A percentile compares a stretch with the other conserved stretches of the same genome.
phyloP scores from a whole-genome alignment of 2,888 invertebrate species.

The Flexamia atlantica region DNA sequence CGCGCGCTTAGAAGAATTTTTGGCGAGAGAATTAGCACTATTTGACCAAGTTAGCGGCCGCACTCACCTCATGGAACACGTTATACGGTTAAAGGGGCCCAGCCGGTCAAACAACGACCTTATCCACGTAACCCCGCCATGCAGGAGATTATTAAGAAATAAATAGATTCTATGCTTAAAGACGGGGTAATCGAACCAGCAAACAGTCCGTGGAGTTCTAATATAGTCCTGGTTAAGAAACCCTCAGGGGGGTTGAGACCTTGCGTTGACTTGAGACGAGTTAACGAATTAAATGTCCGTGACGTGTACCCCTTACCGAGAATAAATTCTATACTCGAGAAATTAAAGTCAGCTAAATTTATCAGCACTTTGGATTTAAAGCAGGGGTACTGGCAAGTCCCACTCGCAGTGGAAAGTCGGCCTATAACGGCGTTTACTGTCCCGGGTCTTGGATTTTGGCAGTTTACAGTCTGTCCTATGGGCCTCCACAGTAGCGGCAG shows the following conservation, averaged over 20 bases:
- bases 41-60: not conserved
- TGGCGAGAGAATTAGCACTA: not conserved
- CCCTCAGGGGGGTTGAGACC: conserved; percentile 66
- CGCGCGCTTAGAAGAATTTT: not conserved
- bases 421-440: conserved; percentile 68
- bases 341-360: conserved; percentile 65
- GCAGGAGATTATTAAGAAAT: conserved; percentile 65
- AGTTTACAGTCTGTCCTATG: conserved; percentile 69
- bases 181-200: conserved; percentile 69
- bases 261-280: conserved; percentile 64
- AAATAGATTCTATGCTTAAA: conserved; percentile 68
- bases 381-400: conserved; percentile 67
- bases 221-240: conserved; percentile 69
- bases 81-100: conserved; percentile 7
- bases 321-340: conserved; percentile 64
- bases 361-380: conserved; percentile 66
- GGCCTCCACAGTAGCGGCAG: conserved; percentile 70
- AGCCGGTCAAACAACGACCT: conserved; percentile 17
- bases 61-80: conserved; percentile 4
- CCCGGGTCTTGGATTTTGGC: conserved; percentile 62
- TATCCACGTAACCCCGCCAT: conserved; percentile 38
- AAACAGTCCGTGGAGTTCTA: conserved; percentile 69
- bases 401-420: conserved; percentile 51
- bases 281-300: conserved; percentile 65
- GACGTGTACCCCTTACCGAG: conserved; percentile 67